Conservation (phyloP, 2,888 invertebrate species). For the Eristalinus aeneus region DNA sequence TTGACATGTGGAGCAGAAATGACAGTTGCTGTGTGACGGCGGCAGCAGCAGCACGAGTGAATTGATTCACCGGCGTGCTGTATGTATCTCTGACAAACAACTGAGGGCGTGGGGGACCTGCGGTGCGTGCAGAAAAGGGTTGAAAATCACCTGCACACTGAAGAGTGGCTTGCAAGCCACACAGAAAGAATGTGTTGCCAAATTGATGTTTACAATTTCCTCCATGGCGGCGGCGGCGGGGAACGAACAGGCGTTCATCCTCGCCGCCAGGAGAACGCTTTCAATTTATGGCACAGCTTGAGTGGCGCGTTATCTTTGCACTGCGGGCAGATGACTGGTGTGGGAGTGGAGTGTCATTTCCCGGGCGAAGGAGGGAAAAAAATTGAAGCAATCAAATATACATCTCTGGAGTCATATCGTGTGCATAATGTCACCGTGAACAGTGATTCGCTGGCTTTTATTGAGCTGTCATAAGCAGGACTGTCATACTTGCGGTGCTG, state of each 20-base stretch:
- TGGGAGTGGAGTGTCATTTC: conserved; percentile 54
- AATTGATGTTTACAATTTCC: conserved; percentile 71
- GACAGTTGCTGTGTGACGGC: conserved; percentile 48
- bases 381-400: conserved; percentile 49
- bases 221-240: conserved; percentile 9
- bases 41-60: conserved; percentile 1
- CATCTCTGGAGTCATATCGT: conserved; percentile 67
- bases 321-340: background rate
- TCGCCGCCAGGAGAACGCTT: conserved; percentile 42
- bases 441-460: conserved; percentile 52
- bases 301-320: conserved; percentile 62
- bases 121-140: conserved; percentile 39
- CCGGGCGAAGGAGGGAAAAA: background rate
- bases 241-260: background rate
- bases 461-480: conserved; percentile 69
- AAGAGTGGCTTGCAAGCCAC: background rate
- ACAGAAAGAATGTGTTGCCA: conserved; percentile 56
- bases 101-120: background rate
- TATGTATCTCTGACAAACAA: conserved; percentile 31
- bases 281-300: conserved; percentile 70
- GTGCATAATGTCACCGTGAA: conserved; percentile 66
- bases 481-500: conserved; percentile 49
- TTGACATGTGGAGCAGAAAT: conserved; percentile 57
- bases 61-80: conserved; percentile 37
- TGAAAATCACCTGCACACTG: conserved; percentile 55